Evolutionary conservation across 2,888 invertebrate species (phyloP).

Genomic region (Cheilosia pagana): DNA sequence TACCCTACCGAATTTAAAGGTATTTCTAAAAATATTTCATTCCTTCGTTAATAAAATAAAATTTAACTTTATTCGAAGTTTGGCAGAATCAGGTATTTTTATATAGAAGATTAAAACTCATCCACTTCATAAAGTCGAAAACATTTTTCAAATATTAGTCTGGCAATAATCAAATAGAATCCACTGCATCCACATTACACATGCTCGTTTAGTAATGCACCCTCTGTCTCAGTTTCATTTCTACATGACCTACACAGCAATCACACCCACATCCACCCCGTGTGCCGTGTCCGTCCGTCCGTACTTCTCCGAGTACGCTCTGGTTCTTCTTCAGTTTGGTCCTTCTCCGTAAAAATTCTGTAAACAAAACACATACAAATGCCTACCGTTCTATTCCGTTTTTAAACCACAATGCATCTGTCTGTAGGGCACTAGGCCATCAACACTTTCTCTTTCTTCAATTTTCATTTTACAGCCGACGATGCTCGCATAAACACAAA

Average conservation of each 20-base stretch:
- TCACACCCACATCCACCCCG: too few relatives aligned
- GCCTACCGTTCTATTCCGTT: slow-evolving; percentile 32
- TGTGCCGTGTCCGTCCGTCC: not conserved
- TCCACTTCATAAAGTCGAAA: too few relatives aligned
- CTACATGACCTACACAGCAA: slow-evolving; percentile 63
- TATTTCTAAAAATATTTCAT: too few relatives aligned
- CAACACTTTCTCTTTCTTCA: slow-evolving; percentile 61
- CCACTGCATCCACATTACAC: slow-evolving; percentile 28
- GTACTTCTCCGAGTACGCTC: not conserved
- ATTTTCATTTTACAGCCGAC: not conserved
- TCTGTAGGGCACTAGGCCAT: slow-evolving; percentile 64
- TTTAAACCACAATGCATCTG: slow-evolving; percentile 33
- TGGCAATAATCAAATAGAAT: slow-evolving; percentile 40
- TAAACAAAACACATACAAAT: slow-evolving; percentile 63
- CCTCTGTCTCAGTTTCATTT: not conserved
- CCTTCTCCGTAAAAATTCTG: too few relatives aligned
- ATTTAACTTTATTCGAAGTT: too few relatives aligned
- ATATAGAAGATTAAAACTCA: too few relatives aligned
- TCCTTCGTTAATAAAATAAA: too few relatives aligned
- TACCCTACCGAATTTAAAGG: too few relatives aligned
- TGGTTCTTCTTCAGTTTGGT: slow-evolving; percentile 12
- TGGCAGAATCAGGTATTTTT: too few relatives aligned
- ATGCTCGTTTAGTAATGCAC: slow-evolving; percentile 15
- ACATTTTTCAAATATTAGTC: too few relatives aligned
- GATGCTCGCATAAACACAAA: too few relatives aligned